phyloP scores from a whole-genome alignment of 2,888 invertebrate genomes.

The Antitype chi region DNA sequence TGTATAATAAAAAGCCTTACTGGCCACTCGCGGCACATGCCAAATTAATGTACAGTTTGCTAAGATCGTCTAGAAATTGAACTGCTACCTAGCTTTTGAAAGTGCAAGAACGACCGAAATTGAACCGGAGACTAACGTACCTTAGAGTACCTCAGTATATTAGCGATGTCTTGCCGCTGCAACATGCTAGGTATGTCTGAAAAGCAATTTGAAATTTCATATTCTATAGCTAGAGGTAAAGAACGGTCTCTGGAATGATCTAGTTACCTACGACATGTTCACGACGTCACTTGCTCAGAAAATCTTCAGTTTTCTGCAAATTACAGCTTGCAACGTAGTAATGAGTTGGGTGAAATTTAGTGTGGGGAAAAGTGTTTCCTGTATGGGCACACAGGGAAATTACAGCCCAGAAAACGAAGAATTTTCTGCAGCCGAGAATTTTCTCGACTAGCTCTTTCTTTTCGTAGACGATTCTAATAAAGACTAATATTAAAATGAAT shows the following conservation, averaged over 20 bases:
- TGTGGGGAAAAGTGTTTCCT: constrained; percentile 30
- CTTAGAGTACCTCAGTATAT: background rate
- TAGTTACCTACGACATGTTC: background rate
- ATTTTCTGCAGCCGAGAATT: background rate
- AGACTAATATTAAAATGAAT: constrained; percentile 41
- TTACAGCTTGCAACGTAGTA: constrained; percentile 28
- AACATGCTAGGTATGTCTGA: background rate
- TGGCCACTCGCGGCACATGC: background rate
- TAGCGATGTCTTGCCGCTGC: background rate
- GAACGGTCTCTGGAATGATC: background rate
- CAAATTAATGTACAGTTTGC: background rate
- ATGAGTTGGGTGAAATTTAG: constrained; percentile 37
- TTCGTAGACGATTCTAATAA: constrained; percentile 25
- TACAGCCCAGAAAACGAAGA: constrained; percentile 7
- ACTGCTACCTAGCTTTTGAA: background rate
- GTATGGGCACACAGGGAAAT: constrained; percentile 19
- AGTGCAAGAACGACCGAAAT: background rate
- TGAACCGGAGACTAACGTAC: background rate
- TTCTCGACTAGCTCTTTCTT: background rate
- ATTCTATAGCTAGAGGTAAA: background rate
- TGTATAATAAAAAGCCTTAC: background rate
- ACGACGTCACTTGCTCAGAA: background rate
- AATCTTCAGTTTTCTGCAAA: constrained; percentile 40
- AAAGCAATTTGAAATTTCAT: background rate
- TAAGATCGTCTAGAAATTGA: background rate